These are phyloP conservation scores for Parazoanthus darwini DNA, from an alignment of 92 coral and sea anemone species.

Conservation along the genomic window DNA sequence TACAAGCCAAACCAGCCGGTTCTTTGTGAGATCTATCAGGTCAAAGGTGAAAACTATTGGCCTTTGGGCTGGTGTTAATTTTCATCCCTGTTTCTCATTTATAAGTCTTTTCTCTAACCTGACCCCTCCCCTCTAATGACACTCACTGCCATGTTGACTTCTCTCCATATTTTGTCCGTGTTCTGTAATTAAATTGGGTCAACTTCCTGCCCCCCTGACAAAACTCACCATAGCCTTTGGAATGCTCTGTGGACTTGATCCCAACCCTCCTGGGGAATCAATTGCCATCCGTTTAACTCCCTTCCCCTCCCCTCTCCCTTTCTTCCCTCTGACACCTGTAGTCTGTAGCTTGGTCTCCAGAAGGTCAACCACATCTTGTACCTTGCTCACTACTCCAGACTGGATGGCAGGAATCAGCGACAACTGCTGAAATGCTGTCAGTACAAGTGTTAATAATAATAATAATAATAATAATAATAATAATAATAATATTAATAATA, in stretches of 20 bases:
- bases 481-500: too few species aligned
- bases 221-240: conserved; percentile 15
- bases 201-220: not conserved
- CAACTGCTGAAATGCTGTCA: conserved; percentile 73
- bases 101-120: too few species aligned
- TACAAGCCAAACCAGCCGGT: too few species aligned
- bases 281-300: conserved; percentile 33
- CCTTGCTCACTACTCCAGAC: conserved; percentile 71
- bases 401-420: conserved; percentile 76
- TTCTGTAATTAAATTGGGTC: not conserved
- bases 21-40: too few species aligned
- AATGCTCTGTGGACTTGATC: not conserved
- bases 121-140: not conserved
- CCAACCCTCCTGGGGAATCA: conserved; percentile 5
- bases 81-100: too few species aligned
- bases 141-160: too few species aligned
- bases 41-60: too few species aligned
- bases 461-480: too few species aligned
- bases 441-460: not conserved
- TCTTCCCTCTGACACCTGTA: conserved; percentile 22
- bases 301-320: conserved; percentile 43
- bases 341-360: conserved; percentile 53
- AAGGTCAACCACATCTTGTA: conserved; percentile 52
- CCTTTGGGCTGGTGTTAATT: too few species aligned
- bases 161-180: not conserved